These are phyloP conservation scores for Pyrocoelia pectoralis DNA, from an alignment of 2,888 invertebrate genomes.

Conservation along the genomic window DNA sequence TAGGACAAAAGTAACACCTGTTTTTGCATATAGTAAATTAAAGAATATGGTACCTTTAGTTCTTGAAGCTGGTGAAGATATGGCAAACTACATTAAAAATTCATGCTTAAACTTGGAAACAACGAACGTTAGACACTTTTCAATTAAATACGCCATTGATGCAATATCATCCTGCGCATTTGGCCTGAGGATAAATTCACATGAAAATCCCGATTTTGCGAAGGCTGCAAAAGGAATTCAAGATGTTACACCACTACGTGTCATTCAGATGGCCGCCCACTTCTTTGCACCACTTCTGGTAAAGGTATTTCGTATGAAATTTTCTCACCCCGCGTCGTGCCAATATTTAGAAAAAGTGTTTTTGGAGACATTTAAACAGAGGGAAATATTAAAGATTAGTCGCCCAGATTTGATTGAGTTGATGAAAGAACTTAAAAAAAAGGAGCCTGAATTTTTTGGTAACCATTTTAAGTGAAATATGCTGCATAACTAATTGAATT, in stretches of 20 bases:
- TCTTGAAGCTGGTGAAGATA: slow-evolving; percentile 51
- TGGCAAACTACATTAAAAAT: slow-evolving; percentile 52
- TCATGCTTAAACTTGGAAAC: slow-evolving; percentile 48
- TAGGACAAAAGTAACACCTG: slow-evolving; percentile 62
- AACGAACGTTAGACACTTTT: slow-evolving; percentile 51
- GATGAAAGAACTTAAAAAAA: neutral
- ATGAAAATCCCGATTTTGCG: slow-evolving; percentile 54
- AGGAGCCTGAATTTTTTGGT: neutral
- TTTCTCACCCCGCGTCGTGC: slow-evolving; percentile 43
- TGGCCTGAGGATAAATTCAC: slow-evolving; percentile 54
- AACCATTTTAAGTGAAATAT: no score
- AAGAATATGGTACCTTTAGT: slow-evolving; percentile 61
- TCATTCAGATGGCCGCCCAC: slow-evolving; percentile 42
- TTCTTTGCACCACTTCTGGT: slow-evolving; percentile 46
- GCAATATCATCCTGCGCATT: slow-evolving; percentile 60
- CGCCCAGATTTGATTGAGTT: slow-evolving; percentile 15
- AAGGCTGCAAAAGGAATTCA: slow-evolving; percentile 50
- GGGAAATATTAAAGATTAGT: slow-evolving; percentile 42
- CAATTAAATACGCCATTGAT: slow-evolving; percentile 58
- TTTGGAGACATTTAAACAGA: slow-evolving; percentile 45
- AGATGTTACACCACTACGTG: slow-evolving; percentile 47
- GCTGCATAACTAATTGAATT: neutral
- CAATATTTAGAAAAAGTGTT: slow-evolving; percentile 48
- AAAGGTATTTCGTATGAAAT: slow-evolving; percentile 43
- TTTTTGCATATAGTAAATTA: slow-evolving; percentile 63